phyloP scores from a whole-genome alignment of 2,888 invertebrate genomes.

The Xanthia togata region DNA sequence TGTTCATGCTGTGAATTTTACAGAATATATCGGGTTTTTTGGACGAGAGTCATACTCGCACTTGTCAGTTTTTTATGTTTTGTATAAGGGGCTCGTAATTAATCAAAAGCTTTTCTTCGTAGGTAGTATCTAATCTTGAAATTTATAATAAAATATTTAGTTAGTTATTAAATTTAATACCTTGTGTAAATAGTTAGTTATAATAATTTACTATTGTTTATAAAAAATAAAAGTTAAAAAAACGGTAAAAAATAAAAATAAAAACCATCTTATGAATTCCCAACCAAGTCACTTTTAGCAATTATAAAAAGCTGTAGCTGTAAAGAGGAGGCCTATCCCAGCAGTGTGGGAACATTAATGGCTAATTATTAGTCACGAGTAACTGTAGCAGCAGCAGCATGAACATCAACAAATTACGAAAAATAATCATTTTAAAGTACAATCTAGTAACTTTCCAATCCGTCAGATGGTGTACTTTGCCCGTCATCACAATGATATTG shows the following conservation, averaged over 20 bases:
- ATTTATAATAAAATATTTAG: not conserved
- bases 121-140: not conserved
- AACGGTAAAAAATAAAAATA: not conserved
- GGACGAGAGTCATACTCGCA: not conserved
- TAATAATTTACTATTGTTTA: not conserved
- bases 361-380: too few relatives aligned
- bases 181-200: not conserved
- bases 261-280: not conserved
- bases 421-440: too few relatives aligned
- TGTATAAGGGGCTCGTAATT: too few relatives aligned
- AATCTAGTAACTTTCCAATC: conserved; percentile 24
- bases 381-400: too few relatives aligned
- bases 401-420: too few relatives aligned
- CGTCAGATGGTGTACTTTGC: conserved; percentile 5
- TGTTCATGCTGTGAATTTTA: too few relatives aligned
- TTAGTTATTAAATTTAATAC: not conserved
- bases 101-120: too few relatives aligned
- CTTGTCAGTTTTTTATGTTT: not conserved
- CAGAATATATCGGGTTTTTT: not conserved
- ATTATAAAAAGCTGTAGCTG: too few relatives aligned
- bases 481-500: conserved; percentile 44
- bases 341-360: too few relatives aligned
- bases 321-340: too few relatives aligned
- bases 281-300: too few relatives aligned
- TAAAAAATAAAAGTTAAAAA: too few relatives aligned